A percentile compares a stretch with the other conserved stretches of the same genome.
Conservation (phyloP, 2,888 invertebrate species). For the Lacanobia oleracea region DNA sequence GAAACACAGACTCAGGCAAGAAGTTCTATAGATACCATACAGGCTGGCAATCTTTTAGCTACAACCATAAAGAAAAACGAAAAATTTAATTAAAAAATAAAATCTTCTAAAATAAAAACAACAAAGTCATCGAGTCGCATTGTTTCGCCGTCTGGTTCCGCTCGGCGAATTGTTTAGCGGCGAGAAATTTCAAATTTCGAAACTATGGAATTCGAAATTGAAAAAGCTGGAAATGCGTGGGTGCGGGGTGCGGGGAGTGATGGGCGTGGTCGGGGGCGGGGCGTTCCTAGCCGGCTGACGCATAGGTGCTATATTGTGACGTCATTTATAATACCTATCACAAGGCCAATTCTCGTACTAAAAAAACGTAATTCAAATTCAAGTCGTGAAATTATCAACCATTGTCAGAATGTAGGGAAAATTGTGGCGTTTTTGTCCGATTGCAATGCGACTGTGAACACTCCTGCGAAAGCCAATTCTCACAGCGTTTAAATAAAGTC, state of each 20-base stretch:
- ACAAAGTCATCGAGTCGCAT: slow-evolving; percentile 68
- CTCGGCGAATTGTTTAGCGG: slow-evolving; percentile 76
- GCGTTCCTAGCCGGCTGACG: slow-evolving; percentile 71
- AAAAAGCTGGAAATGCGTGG: slow-evolving; percentile 73
- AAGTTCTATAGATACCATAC: background rate
- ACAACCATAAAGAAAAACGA: background rate
- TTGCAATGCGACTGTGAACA: no score
- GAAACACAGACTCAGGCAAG: background rate
- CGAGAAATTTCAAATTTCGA: slow-evolving; percentile 81
- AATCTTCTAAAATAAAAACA: slow-evolving; percentile 52
- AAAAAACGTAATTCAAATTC: background rate
- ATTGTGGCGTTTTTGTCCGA: no score
- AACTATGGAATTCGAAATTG: slow-evolving; percentile 81
- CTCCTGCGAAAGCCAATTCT: no score
- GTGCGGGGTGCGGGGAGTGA: slow-evolving; percentile 73
- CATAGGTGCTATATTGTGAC: slow-evolving; percentile 71
- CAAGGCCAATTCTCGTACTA: background rate
- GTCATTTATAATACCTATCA: slow-evolving; percentile 53
- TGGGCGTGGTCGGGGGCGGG: slow-evolving; percentile 79
- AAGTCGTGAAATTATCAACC: background rate
- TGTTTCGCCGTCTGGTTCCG: slow-evolving; percentile 72
- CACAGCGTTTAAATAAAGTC: no score
- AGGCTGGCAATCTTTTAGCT: background rate
- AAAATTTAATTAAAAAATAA: slow-evolving; percentile 36
- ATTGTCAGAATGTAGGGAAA: no score